Conservation (phyloP, 2,113 vertebrate species). For the Acrocephalus arundinaceus region DNA sequence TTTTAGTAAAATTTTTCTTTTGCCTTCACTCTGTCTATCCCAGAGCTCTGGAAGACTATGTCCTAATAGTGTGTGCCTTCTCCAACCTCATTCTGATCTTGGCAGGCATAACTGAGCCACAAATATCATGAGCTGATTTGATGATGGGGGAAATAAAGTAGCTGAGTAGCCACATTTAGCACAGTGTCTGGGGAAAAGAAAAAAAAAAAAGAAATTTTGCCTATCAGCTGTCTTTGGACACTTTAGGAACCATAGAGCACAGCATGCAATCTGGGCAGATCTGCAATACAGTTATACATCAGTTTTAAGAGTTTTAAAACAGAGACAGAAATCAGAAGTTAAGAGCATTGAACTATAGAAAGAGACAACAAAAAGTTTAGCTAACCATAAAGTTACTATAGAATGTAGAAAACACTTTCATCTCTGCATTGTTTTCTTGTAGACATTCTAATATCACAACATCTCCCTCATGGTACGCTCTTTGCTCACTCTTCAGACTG, state of each 20-base stretch:
- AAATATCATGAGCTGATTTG: neutral
- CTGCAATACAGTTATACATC: neutral
- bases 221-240: neutral
- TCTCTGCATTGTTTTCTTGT: neutral
- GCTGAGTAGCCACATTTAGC: neutral
- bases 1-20: neutral
- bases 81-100: neutral
- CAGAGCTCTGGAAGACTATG: neutral
- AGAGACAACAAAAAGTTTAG: neutral
- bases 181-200: neutral
- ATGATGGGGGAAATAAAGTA: neutral
- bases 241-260: neutral
- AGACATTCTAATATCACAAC: neutral
- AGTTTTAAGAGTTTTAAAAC: neutral
- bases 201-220: neutral
- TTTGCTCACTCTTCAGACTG: neutral
- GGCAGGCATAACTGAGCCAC: neutral
- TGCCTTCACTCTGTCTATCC: neutral
- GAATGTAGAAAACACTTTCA: neutral
- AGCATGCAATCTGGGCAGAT: neutral
- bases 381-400: neutral
- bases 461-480: neutral
- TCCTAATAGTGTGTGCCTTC: neutral
- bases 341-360: neutral
- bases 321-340: neutral